These are phyloP conservation scores for Zaprionus camerounensis DNA, from an alignment of 1,140 invertebrate species.

Conservation along the genomic window DNA sequence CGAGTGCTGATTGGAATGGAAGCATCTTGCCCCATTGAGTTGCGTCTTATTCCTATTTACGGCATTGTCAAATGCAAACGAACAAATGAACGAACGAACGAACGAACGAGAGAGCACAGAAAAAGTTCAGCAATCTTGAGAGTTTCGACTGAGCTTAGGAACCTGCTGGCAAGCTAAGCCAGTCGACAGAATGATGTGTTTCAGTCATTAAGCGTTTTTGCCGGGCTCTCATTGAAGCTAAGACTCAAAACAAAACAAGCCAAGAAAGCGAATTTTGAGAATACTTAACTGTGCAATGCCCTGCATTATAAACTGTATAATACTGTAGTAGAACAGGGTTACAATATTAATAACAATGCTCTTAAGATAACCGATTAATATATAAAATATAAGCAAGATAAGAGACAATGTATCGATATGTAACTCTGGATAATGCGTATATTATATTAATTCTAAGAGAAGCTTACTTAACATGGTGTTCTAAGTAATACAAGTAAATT, in stretches of 20 bases:
- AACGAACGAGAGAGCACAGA: slow-evolving; percentile 4
- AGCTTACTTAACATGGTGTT: too few species aligned
- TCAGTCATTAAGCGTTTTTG: slow-evolving; percentile 71
- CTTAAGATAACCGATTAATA: too few species aligned
- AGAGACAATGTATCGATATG: too few species aligned
- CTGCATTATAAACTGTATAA: not conserved
- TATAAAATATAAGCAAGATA: too few species aligned
- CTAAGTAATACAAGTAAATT: too few species aligned
- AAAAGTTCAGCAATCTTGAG: not conserved
- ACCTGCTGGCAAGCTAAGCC: slow-evolving; percentile 51
- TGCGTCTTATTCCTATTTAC: slow-evolving; percentile 72
- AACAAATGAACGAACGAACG: slow-evolving; percentile 12
- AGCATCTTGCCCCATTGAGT: slow-evolving; percentile 43
- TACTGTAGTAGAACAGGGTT: too few species aligned
- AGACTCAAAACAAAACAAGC: slow-evolving; percentile 63
- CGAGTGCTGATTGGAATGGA: slow-evolving; percentile 47
- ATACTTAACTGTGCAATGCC: not conserved
- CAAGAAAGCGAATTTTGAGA: not conserved
- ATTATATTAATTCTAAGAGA: too few species aligned
- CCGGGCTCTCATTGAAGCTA: slow-evolving; percentile 65
- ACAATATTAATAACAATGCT: too few species aligned
- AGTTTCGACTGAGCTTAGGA: not conserved
- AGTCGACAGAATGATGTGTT: slow-evolving; percentile 63
- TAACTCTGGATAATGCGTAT: too few species aligned
- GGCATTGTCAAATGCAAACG: slow-evolving; percentile 73